These are phyloP conservation scores for Oreochromis aureus DNA, from an alignment of 2,113 vertebrate species.

Conservation along the genomic window DNA sequence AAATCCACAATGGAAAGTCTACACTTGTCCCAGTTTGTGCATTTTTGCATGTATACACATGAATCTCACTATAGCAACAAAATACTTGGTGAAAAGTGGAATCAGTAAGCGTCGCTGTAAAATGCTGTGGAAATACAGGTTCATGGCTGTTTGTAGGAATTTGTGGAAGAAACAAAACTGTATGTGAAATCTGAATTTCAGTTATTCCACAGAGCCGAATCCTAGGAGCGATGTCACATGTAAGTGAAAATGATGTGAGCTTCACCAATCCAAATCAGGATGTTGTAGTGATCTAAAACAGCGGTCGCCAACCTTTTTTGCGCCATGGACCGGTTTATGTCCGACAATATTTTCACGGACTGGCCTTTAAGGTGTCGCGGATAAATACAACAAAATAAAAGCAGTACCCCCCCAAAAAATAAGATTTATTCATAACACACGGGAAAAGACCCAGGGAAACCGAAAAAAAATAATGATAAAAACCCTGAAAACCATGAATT, in stretches of 20 bases:
- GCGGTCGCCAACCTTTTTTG: not conserved
- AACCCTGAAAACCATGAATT: not conserved
- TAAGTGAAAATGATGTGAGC: not conserved
- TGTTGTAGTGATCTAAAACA: rapidly evolving
- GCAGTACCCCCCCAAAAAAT: not conserved
- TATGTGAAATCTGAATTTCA: not conserved
- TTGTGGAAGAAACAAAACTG: not conserved
- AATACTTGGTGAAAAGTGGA: not conserved
- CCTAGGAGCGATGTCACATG: not conserved
- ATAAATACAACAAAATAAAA: not conserved
- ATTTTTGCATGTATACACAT: not conserved
- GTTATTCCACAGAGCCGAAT: rapidly evolving
- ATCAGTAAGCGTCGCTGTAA: not conserved
- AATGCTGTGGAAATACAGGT: not conserved
- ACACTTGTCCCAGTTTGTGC: not conserved
- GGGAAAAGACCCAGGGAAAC: not conserved
- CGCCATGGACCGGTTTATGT: not conserved
- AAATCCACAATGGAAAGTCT: not conserved
- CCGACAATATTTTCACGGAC: not conserved
- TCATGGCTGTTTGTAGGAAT: not conserved
- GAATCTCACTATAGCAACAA: not conserved
- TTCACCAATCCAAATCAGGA: not conserved
- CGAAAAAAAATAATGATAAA: not conserved
- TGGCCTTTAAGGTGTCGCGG: not conserved
- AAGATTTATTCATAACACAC: not conserved